A percentile compares a stretch with the other conserved stretches of the same genome.
phyloP scores from a whole-genome alignment of 92 coral and sea anemone genomes.

The Meandrina meandrites region DNA sequence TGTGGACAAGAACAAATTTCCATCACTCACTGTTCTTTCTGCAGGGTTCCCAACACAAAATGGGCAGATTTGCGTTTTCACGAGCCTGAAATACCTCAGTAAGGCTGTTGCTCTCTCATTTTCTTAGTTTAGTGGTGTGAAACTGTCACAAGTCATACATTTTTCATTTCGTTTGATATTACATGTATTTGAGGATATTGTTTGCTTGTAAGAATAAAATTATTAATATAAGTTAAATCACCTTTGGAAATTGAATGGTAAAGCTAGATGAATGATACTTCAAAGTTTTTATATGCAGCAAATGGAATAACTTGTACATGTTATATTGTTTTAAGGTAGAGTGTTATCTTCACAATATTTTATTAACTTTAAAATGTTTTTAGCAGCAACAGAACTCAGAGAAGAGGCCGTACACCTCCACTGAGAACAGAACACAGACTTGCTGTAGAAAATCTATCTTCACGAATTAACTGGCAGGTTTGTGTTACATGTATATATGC shows the following conservation, averaged over 20 bases:
- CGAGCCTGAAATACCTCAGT: background rate
- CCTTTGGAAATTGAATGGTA: background rate
- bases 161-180: background rate
- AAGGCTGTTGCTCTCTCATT: background rate
- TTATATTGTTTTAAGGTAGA: background rate
- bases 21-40: background rate
- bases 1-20: background rate
- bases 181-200: background rate
- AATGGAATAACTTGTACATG: no score
- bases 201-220: background rate
- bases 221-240: background rate
- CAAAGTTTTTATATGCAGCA: background rate
- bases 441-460: constrained; percentile 92
- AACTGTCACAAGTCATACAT: no score
- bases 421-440: constrained; percentile 95
- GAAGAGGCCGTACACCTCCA: constrained; percentile 89
- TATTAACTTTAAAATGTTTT: background rate
- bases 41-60: background rate
- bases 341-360: no score
- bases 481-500: background rate
- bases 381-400: constrained; percentile 20
- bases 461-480: constrained; percentile 99
- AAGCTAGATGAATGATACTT: background rate
- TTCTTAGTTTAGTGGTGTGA: background rate
- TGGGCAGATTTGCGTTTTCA: background rate